Evolutionary conservation across 2,113 vertebrate genomes (phyloP), one percentile per base, ranked within the genome.

Genomic region (Nannospalax galili): DNA sequence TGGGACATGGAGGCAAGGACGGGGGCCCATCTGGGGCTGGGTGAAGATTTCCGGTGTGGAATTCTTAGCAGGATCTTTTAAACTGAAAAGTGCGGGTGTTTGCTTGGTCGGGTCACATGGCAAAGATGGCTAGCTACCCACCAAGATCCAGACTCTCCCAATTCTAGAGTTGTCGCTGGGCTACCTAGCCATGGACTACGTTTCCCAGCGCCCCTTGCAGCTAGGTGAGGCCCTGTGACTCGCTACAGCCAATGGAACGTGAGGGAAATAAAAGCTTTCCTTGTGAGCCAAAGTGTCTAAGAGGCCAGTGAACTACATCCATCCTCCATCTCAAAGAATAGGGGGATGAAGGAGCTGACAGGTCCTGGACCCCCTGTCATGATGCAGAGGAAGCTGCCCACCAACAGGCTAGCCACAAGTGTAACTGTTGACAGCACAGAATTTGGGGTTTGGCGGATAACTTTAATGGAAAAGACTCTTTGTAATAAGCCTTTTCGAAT

Each of bases 91-190:
- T 20, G 45, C 35, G 69, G 70, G 8, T 2, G 30, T 30, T 19
- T 37, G 32, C 35, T 84, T 40, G 32, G 40, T 15, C 3, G 35
- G 24, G 40, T 26, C 88, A 73, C 2, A 8, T 17, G 30, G 14
- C 40, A 75, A 78, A 60, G 35, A 58, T 14, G 12, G 45, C 79
- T 2, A 6, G 5, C 37, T 42, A 8, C 30, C 28, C 87, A 90
- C 58, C 28, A 24, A n/a, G 45, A 73, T 16, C 9, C 73, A 70
- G 0, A 7, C 5, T 26, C 48, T 40, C 35, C 19, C n/a, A 75
- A 20, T 37, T 0, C 0, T 8, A 60, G 5, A 10, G 28, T 4
- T 1, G 28, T 26, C 52, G 62, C 70, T 14, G 2, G 1, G 32
- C 65, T 56, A 22, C 56, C 67, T 20, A 58, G 22, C n/a, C 58